Evolutionary conservation across 2,888 invertebrate genomes (phyloP).

Genomic region (Tachina lurida): DNA sequence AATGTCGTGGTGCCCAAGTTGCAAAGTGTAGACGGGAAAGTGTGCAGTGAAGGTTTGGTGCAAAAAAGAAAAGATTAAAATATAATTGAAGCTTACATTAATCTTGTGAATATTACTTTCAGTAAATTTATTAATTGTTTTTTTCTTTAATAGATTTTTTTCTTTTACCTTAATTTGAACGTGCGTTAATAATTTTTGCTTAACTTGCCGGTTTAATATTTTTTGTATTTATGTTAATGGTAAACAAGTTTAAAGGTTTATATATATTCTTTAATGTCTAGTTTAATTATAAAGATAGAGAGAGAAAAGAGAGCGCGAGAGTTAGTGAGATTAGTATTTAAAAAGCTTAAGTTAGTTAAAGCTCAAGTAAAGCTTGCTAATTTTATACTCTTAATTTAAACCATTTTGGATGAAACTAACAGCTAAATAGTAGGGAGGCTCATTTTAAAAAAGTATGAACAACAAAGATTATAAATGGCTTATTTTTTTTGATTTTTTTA

Average conservation of each 20-base stretch:
- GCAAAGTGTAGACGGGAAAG: neutral
- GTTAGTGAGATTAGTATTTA: neutral
- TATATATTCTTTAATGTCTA: constrained; percentile 43
- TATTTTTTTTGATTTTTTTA: too few species aligned
- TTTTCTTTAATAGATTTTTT: neutral
- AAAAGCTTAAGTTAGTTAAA: constrained; percentile 17
- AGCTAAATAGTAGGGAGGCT: too few species aligned
- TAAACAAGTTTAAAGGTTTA: constrained; percentile 39
- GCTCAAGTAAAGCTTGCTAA: constrained; percentile 9
- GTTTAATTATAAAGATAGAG: neutral
- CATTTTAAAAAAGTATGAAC: too few species aligned
- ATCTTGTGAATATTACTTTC: neutral
- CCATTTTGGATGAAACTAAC: neutral
- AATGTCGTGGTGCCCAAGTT: constrained; percentile 39
- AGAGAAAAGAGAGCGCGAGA: neutral
- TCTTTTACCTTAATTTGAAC: constrained; percentile 29
- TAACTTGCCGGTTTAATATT: constrained; percentile 41
- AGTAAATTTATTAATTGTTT: neutral
- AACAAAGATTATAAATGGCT: too few species aligned
- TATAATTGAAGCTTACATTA: constrained; percentile 16
- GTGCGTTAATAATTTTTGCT: constrained; percentile 31
- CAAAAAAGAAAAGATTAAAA: constrained; percentile 35
- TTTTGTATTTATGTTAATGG: constrained; percentile 28
- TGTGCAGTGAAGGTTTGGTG: constrained; percentile 21
- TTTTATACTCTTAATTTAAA: constrained; percentile 14